Conservation (phyloP, 1,140 invertebrate species). For the Thalassaphorura encarpata region DNA sequence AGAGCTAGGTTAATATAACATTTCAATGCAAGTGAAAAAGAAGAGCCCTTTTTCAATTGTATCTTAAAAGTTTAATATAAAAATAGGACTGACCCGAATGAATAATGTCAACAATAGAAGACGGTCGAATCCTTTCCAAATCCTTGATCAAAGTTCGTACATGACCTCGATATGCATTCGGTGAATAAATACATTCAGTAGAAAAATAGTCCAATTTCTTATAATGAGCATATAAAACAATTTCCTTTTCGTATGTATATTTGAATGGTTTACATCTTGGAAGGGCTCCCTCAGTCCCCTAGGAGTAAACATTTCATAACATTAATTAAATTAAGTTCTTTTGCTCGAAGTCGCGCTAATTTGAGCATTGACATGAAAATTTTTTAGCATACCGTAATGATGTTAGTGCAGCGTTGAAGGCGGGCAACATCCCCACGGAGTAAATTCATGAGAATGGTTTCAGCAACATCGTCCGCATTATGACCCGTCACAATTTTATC, state of each 20-base stretch:
- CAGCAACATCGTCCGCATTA: conserved; percentile 99
- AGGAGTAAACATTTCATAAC: conserved; percentile 40
- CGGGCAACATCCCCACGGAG: conserved; percentile 91
- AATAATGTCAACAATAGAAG: conserved; percentile 95
- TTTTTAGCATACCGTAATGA: conserved; percentile 74
- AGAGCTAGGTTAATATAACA: conserved; percentile 14
- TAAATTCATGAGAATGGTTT: conserved; percentile 98
- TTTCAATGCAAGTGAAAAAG: not conserved
- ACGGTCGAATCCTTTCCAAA: conserved; percentile 83
- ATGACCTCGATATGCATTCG: conserved; percentile 94
- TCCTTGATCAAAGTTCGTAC: conserved; percentile 89
- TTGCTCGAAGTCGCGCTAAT: no score
- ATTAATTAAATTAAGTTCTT: no score
- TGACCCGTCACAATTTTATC: conserved; percentile 95
- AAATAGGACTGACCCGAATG: conserved; percentile 63
- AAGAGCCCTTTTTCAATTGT: not conserved
- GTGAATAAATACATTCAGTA: conserved; percentile 97
- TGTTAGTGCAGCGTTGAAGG: conserved; percentile 78
- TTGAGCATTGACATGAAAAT: no score
- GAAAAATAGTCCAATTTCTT: conserved; percentile 98
- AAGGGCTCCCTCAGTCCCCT: conserved; percentile 74
- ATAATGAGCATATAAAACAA: conserved; percentile 99
- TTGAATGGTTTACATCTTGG: conserved; percentile 95
- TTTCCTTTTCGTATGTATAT: conserved; percentile 99
- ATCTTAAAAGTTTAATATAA: conserved; percentile 4